Percentiles rank a stretch among this genome's conserved stretches.
These are phyloP conservation scores for Helogale parvula DNA, from an alignment of 2,113 vertebrate species.

Conservation along the genomic window DNA sequence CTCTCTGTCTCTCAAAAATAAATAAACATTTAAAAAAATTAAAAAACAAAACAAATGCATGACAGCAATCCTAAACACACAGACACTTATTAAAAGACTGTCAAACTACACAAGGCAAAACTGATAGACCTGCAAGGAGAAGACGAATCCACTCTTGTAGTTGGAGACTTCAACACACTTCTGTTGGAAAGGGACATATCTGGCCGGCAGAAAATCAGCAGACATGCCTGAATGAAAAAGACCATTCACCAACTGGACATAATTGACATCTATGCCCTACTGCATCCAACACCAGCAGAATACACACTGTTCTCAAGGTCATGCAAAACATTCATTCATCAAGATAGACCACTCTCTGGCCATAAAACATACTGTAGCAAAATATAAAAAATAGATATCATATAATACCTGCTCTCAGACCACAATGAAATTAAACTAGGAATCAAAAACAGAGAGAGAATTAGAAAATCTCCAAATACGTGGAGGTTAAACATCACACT, in stretches of 20 bases:
- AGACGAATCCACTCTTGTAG: neutral
- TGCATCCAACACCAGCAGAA: neutral
- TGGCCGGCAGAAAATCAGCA: neutral
- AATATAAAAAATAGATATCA: neutral
- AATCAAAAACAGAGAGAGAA: neutral
- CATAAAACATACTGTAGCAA: neutral
- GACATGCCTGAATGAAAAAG: neutral
- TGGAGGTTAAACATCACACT: neutral
- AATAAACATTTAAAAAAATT: no score
- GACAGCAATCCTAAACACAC: neutral
- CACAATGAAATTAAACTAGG: neutral
- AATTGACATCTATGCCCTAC: neutral
- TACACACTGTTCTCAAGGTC: neutral
- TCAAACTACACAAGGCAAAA: neutral
- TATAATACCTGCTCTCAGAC: neutral
- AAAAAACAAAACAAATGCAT: neutral
- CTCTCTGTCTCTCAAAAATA: no score
- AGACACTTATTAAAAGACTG: neutral
- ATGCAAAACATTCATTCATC: neutral
- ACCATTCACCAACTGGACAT: neutral
- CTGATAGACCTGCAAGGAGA: neutral
- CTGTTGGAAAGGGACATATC: neutral
- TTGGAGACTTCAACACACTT: neutral
- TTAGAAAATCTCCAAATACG: neutral
- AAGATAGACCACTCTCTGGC: neutral